A percentile compares a stretch with the other conserved stretches of the same genome.
Conservation (phyloP, 2,888 invertebrate species). For the Vandiemenella viatica region DNA sequence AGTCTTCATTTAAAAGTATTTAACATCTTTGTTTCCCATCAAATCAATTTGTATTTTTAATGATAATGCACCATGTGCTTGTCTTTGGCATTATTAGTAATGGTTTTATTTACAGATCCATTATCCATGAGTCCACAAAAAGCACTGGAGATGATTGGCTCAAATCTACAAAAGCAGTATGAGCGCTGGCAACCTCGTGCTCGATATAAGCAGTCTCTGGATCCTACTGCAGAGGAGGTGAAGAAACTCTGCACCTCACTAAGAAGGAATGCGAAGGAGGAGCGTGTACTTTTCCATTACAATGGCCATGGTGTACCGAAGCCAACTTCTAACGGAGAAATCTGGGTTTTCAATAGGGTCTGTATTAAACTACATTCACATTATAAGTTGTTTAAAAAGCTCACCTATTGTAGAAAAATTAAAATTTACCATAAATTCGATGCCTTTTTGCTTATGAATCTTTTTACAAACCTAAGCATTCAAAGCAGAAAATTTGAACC, state of each 20-base stretch:
- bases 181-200: constrained; percentile 98
- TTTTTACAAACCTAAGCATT: no score
- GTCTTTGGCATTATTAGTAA: no score
- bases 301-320: constrained; percentile 98
- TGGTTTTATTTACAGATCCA: constrained; percentile 62
- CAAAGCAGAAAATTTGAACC: no score
- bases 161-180: constrained; percentile 86
- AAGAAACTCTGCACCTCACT: constrained; percentile 91
- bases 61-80: no score
- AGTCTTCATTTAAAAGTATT: no score
- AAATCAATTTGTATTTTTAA: no score
- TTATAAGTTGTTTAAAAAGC: no score
- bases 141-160: constrained; percentile 83
- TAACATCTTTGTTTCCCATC: no score
- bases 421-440: no score
- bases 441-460: no score
- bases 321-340: constrained; percentile 95
- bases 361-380: constrained; percentile 18
- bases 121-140: constrained; percentile 75
- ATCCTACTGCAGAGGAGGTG: constrained; percentile 96
- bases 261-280: constrained; percentile 92
- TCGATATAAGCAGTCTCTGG: constrained; percentile 89
- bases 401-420: no score
- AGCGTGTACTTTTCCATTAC: constrained; percentile 95
- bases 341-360: constrained; percentile 98